Base-by-base conservation (phyloP, 2,113 vertebrate genomes). In the Lampris incognitus region DNA sequence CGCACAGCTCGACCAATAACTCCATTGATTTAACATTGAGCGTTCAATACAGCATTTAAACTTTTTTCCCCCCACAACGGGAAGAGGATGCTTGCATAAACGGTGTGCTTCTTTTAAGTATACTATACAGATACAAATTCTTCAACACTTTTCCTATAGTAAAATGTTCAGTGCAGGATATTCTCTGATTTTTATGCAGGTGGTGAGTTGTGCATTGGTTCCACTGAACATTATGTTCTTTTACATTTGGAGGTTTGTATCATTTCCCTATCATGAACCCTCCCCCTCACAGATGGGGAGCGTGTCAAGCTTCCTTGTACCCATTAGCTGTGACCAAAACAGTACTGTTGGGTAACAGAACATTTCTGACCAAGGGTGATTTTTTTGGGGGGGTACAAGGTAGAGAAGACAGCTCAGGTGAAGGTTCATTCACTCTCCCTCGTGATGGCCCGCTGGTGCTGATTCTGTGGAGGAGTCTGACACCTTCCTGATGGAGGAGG, bases 401-500 rank as follows among this genome's bases (percentile, higher is more conserved):
- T 46, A 46, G 4, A 7, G 44, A 46, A 46, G 4, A 7, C 7
- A 2, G 56, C 6, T 6, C 36, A 7, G 8, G 3, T 9, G 66
- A 46, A 66, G 2, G 56, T 39, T 3, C 2, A 6, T 50, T 87
- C 42, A 60, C 10, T 75, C 78, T 58, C 67, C 55, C 85, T 85
- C 59, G 56, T 61, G 79, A 42, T 57, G 36, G 52, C 44, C 50
- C 24, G 24, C 24, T n/a, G 9, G 6, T 52, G 36, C 42, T 48
- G 56, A 70, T 65, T 3, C 24, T 9, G 39, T 4, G 0, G 87
- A 79, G 13, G 82, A 81, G 52, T 85, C 93, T 0, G 83, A 95
- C 64, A 89, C 84, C 50, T 94, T 94, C 54, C 77, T 93, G 49
- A 75, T 88, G 69, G 86, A 87, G 54, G 83, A 92, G 9, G 86